Percentiles rank a stretch among this genome's conserved stretches.
Evolutionary conservation across 2,888 invertebrate genomes (phyloP).

Genomic region (Pemphredon lugubris): DNA sequence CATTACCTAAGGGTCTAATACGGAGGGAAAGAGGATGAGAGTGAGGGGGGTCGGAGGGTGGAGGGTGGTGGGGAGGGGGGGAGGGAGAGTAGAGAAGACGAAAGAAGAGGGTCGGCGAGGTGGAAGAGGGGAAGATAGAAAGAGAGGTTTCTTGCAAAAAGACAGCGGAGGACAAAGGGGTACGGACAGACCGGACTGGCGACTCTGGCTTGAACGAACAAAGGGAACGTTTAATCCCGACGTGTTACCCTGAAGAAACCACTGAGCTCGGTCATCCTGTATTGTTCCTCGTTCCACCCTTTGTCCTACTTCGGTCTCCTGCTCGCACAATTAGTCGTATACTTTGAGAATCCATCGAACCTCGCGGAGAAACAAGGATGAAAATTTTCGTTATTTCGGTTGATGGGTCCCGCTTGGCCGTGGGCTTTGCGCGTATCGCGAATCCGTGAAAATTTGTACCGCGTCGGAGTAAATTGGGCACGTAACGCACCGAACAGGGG

Average conservation of each 20-base stretch:
- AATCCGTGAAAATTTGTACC: background rate
- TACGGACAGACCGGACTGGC: conserved; percentile 62
- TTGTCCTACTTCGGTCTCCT: conserved; percentile 55
- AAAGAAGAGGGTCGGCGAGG: conserved; percentile 7
- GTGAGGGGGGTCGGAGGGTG: conserved; percentile 6
- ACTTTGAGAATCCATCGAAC: background rate
- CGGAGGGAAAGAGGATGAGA: conserved; percentile 20
- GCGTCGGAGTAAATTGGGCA: background rate
- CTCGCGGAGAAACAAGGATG: background rate
- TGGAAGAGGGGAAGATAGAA: conserved; percentile 22
- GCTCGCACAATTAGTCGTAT: conserved; percentile 56
- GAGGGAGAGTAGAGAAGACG: no score
- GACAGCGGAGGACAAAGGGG: conserved; percentile 67
- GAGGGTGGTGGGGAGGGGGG: conserved; percentile 18
- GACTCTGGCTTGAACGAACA: conserved; percentile 64
- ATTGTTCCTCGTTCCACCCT: conserved; percentile 57
- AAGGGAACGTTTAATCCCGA: conserved; percentile 69
- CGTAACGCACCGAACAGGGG: background rate
- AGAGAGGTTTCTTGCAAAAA: conserved; percentile 62
- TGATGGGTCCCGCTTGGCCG: no score
- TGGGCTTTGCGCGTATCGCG: background rate
- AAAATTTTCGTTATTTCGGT: conserved; percentile 25
- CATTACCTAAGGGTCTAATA: conserved; percentile 72
- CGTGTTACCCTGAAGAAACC: conserved; percentile 68
- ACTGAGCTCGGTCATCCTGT: conserved; percentile 60